Percentiles rank a stretch among this genome's conserved stretches.
Evolutionary conservation across 1,140 invertebrate species (phyloP).

Genomic region (Marisa cornuarietis): DNA sequence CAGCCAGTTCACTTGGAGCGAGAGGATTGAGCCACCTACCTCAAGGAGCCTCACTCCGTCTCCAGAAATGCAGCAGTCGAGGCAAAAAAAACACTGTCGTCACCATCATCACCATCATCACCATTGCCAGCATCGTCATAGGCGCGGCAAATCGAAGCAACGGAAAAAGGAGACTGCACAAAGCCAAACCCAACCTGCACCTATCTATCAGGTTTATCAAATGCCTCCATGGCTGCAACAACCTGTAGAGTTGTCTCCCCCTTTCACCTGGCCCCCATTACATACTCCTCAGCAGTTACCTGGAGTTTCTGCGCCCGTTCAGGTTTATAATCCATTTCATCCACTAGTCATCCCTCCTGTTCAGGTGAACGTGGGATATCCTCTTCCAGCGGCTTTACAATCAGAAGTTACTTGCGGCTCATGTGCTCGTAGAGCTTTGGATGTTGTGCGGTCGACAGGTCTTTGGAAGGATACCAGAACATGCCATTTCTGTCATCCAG

Average conservation of each 20-base stretch:
- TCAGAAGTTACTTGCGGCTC: too few species aligned
- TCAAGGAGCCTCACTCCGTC: background rate
- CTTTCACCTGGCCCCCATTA: background rate
- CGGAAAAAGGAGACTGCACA: background rate
- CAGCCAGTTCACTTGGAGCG: too few species aligned
- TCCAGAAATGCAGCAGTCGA: background rate
- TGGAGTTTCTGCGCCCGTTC: background rate
- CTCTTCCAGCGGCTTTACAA: too few species aligned
- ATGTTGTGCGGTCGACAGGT: too few species aligned
- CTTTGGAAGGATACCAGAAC: too few species aligned
- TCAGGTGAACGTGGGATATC: too few species aligned
- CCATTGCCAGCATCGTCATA: slow-evolving; percentile 11
- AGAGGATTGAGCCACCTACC: too few species aligned
- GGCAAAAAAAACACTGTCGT: background rate
- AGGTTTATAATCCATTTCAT: too few species aligned
- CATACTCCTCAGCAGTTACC: too few species aligned
- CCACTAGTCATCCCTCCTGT: too few species aligned
- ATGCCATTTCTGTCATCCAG: too few species aligned
- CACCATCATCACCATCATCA: slow-evolving; percentile 9
- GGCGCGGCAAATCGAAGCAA: background rate
- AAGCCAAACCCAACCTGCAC: background rate
- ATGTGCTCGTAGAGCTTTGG: too few species aligned
- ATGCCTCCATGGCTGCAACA: background rate
- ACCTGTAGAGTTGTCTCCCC: background rate
- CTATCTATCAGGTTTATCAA: background rate